These are phyloP conservation scores for Dynastes maya DNA, from an alignment of 2,888 invertebrate genomes.

Conservation along the genomic window DNA sequence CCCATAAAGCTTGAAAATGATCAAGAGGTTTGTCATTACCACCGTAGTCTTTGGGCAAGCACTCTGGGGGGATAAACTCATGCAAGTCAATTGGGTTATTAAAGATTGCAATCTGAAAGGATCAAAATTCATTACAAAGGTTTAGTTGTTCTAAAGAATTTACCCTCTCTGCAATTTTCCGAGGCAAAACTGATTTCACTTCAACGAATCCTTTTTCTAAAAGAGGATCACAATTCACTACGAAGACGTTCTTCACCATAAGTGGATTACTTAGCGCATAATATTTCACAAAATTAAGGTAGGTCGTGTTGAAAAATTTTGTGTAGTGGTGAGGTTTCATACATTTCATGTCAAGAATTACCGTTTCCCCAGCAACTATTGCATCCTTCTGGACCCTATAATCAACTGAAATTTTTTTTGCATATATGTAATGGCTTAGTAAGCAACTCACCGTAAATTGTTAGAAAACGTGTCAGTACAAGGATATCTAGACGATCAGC, in stretches of 20 bases:
- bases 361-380: too few species aligned
- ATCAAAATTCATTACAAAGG: not conserved
- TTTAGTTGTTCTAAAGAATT: slow-evolving; percentile 70
- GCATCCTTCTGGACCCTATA: slow-evolving; percentile 3
- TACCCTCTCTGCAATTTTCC: not conserved
- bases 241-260: not conserved
- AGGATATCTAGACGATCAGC: not conserved
- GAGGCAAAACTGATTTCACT: not conserved
- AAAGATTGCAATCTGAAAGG: slow-evolving; percentile 64
- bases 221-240: not conserved
- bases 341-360: too few species aligned
- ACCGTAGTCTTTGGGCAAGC: slow-evolving; percentile 78
- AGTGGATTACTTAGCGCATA: not conserved
- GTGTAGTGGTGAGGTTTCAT: too few species aligned
- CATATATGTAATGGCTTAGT: not conserved
- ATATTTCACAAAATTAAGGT: not conserved
- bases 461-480: not conserved
- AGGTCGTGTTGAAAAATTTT: not conserved
- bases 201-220: not conserved
- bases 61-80: slow-evolving; percentile 74
- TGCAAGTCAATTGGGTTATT: slow-evolving; percentile 73
- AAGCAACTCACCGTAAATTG: not conserved
- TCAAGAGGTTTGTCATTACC: slow-evolving; percentile 75
- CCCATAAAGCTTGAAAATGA: slow-evolving; percentile 73
- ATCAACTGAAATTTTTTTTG: slow-evolving; percentile 1